Evolutionary conservation across 2,888 invertebrate species (phyloP).

Genomic region (Caenorhabditis angaria): DNA sequence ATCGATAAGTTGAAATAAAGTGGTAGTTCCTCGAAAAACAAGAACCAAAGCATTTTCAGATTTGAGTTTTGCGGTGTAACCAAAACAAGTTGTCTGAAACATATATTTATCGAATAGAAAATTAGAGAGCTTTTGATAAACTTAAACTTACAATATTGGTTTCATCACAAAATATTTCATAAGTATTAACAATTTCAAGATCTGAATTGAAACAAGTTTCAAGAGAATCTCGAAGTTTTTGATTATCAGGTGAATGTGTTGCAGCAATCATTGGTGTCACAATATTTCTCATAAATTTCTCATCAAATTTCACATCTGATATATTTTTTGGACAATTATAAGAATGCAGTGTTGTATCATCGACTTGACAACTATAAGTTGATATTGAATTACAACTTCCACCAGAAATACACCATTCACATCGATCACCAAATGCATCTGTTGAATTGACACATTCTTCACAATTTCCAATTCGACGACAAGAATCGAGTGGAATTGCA

Average conservation of each 20-base stretch:
- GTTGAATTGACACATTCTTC: constrained; percentile 19
- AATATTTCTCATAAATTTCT: constrained; percentile 19
- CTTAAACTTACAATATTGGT: constrained; percentile 27
- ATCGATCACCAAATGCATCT: constrained; percentile 20
- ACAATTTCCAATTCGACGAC: constrained; percentile 20
- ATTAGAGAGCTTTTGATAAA: neutral
- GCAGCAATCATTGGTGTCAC: constrained; percentile 29
- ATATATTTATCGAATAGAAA: neutral
- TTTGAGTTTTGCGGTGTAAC: constrained; percentile 25
- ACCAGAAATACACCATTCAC: constrained; percentile 21
- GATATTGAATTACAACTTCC: constrained; percentile 16
- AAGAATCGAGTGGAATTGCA: constrained; percentile 24
- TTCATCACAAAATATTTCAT: constrained; percentile 30
- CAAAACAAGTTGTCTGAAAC: constrained; percentile 39
- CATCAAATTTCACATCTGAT: constrained; percentile 26
- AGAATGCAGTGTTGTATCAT: constrained; percentile 26
- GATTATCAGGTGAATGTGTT: constrained; percentile 17
- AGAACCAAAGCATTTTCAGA: constrained; percentile 25
- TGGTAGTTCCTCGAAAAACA: constrained; percentile 29
- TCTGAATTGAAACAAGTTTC: constrained; percentile 16
- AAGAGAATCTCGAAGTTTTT: constrained; percentile 11
- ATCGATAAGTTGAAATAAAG: constrained; percentile 33
- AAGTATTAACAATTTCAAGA: constrained; percentile 27
- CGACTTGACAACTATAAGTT: constrained; percentile 17
- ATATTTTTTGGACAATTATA: constrained; percentile 33